Evolutionary conservation across 2,797 vertebrate genomes (phyloP).

Genomic region (Macroramphosus scolopax): DNA sequence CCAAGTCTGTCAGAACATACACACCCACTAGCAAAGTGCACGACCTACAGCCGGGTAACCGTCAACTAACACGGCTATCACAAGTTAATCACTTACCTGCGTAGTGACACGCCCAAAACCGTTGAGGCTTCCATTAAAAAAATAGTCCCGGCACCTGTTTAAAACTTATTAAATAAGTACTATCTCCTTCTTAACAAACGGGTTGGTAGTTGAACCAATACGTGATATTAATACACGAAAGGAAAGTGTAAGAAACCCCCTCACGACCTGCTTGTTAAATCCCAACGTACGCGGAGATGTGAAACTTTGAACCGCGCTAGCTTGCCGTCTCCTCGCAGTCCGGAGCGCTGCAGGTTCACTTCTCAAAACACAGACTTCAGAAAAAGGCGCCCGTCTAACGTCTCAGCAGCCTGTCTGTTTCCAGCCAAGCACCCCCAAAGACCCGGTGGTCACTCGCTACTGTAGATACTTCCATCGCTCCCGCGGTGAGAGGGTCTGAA

Average conservation of each 20-base stretch:
- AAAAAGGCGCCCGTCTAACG: too few species aligned
- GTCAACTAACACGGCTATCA: neutral
- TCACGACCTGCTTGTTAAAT: accelerated
- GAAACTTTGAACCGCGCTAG: neutral
- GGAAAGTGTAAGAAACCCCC: neutral
- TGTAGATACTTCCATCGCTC: neutral
- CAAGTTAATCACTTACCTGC: slow-evolving; percentile 53
- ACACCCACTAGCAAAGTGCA: too few species aligned
- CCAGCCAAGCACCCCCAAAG: too few species aligned
- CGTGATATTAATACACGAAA: accelerated
- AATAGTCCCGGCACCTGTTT: slow-evolving; percentile 30
- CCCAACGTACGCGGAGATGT: neutral
- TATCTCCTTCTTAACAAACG: too few species aligned
- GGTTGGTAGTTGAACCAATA: too few species aligned
- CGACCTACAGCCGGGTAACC: slow-evolving; percentile 1
- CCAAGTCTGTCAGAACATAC: too few species aligned
- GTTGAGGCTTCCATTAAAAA: slow-evolving; percentile 4
- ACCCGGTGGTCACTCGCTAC: too few species aligned
- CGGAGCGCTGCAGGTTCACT: neutral
- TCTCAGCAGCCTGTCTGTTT: too few species aligned
- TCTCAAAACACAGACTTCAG: too few species aligned
- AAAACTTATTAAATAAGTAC: neutral
- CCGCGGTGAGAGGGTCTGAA: slow-evolving; percentile 1
- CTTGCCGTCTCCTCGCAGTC: neutral
- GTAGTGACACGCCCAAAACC: slow-evolving; percentile 43